phyloP scores from a whole-genome alignment of 2,888 invertebrate species.

The Stratiomys singularior region DNA sequence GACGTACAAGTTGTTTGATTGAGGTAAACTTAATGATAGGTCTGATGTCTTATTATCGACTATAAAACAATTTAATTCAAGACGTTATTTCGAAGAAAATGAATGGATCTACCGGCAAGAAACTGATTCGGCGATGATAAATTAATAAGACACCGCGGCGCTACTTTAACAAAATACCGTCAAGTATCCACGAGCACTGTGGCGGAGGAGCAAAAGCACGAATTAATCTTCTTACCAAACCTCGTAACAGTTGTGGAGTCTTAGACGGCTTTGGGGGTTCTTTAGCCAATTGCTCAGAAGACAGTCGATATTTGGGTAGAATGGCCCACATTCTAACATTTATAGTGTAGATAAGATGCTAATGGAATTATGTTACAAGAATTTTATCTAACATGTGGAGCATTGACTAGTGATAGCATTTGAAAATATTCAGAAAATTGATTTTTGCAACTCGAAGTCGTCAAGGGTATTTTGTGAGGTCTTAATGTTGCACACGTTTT shows the following conservation, averaged over 20 bases:
- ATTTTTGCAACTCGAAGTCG: too few relatives aligned
- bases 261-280: too few relatives aligned
- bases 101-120: slow-evolving; percentile 24
- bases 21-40: slow-evolving; percentile 46
- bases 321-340: too few relatives aligned
- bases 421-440: too few relatives aligned
- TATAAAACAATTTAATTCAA: slow-evolving; percentile 48
- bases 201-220: background rate
- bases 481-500: too few relatives aligned
- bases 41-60: slow-evolving; percentile 50
- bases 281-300: too few relatives aligned
- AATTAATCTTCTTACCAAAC: background rate
- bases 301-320: too few relatives aligned
- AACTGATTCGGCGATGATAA: slow-evolving; percentile 30
- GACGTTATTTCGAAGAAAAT: slow-evolving; percentile 27
- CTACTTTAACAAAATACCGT: slow-evolving; percentile 23
- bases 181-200: background rate
- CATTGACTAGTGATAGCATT: too few relatives aligned
- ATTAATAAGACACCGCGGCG: slow-evolving; percentile 39
- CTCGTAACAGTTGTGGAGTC: slow-evolving; percentile 5
- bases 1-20: slow-evolving; percentile 35
- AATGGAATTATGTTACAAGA: too few relatives aligned
- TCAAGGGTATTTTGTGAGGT: too few relatives aligned
- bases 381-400: too few relatives aligned
- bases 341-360: too few relatives aligned